These are phyloP conservation scores for Ellobium chinense DNA, from an alignment of 2,888 invertebrate species.

Conservation along the genomic window DNA sequence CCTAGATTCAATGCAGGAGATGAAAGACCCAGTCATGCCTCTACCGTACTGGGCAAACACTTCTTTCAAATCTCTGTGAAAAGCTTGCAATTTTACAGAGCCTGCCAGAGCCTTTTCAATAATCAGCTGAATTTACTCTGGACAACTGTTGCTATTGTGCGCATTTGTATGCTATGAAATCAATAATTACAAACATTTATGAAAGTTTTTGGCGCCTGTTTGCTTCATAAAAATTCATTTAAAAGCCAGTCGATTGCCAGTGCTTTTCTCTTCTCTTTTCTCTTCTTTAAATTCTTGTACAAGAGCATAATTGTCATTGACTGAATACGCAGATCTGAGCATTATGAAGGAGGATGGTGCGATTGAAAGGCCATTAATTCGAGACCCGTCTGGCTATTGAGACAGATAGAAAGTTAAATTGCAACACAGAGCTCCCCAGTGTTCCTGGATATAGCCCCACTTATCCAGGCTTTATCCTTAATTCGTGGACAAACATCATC, in stretches of 20 bases:
- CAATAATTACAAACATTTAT: slow-evolving; percentile 30
- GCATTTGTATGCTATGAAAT: slow-evolving; percentile 13
- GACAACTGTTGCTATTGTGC: slow-evolving; percentile 27
- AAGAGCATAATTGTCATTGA: background rate
- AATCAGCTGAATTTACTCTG: slow-evolving; percentile 1
- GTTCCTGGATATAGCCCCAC: background rate
- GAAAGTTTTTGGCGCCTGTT: slow-evolving; percentile 11
- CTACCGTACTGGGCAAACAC: background rate
- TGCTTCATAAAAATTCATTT: slow-evolving; percentile 2
- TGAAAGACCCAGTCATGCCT: background rate
- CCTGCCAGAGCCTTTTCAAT: background rate
- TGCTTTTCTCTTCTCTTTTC: background rate
- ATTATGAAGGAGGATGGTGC: no score
- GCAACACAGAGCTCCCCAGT: background rate
- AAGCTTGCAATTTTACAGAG: background rate
- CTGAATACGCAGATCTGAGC: background rate
- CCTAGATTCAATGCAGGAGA: background rate
- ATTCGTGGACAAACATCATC: no score
- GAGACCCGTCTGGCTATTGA: background rate
- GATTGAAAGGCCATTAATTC: background rate
- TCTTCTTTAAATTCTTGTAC: background rate
- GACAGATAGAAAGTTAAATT: background rate
- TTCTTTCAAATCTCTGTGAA: background rate
- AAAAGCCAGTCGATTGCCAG: background rate
- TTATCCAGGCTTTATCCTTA: no score